Conservation (phyloP, 2,888 invertebrate species). For the Dynastes tityus region DNA sequence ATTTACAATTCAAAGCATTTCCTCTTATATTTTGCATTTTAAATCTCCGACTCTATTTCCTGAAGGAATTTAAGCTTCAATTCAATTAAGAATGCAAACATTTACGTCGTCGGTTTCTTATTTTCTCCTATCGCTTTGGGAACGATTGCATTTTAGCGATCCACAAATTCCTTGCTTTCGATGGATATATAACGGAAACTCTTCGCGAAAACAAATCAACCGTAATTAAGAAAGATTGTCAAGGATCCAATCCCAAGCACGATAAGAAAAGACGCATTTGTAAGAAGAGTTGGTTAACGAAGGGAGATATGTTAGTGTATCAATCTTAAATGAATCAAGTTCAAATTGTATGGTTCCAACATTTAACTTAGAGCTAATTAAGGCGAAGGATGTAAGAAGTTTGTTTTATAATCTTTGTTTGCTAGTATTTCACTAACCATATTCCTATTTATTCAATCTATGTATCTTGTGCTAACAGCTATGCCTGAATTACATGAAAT, state of each 20-base stretch:
- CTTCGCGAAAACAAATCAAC: background rate
- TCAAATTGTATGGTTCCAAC: too few relatives aligned
- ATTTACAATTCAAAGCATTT: constrained; percentile 16
- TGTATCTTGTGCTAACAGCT: too few relatives aligned
- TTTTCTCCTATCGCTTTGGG: background rate
- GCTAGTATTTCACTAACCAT: too few relatives aligned
- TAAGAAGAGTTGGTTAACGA: background rate
- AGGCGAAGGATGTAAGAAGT: too few relatives aligned
- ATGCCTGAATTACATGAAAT: too few relatives aligned
- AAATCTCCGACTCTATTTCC: constrained; percentile 17
- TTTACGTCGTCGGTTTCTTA: constrained; percentile 15
- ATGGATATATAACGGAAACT: background rate
- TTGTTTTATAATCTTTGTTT: too few relatives aligned
- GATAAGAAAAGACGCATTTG: background rate
- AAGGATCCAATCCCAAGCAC: background rate
- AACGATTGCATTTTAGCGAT: constrained; percentile 12
- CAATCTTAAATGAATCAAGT: too few relatives aligned
- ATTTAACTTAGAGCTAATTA: too few relatives aligned
- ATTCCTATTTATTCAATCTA: too few relatives aligned
- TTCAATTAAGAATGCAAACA: constrained; percentile 38
- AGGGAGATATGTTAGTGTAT: too few relatives aligned
- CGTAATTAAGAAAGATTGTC: background rate
- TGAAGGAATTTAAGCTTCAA: constrained; percentile 24
- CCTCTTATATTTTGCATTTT: constrained; percentile 25
- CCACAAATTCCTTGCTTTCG: background rate